A percentile compares a stretch with the other conserved stretches of the same genome.
Evolutionary conservation across 2,888 invertebrate genomes (phyloP).

Genomic region (Rhodophaea formosa): DNA sequence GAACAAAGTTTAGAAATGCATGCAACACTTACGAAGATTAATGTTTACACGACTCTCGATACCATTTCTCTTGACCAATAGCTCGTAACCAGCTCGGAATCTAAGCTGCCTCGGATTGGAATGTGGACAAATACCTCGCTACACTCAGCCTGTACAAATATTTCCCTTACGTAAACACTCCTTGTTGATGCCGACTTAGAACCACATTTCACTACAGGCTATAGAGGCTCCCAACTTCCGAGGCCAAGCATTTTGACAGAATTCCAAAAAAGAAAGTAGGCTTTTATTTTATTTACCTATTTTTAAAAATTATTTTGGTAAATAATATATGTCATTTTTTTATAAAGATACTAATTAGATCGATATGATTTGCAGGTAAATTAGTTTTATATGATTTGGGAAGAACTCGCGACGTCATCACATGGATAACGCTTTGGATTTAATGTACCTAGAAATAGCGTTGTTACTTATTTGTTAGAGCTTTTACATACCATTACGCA

Average conservation of each 20-base stretch:
- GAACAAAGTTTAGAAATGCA: not conserved
- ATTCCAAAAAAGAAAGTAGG: no score
- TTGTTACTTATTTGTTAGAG: not conserved
- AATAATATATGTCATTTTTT: no score
- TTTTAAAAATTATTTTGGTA: no score
- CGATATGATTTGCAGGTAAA: no score
- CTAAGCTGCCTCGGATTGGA: slow-evolving; percentile 1
- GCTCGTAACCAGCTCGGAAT: not conserved
- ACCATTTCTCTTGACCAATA: not conserved
- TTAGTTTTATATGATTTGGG: no score
- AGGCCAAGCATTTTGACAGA: not conserved
- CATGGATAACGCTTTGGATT: no score
- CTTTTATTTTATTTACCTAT: no score
- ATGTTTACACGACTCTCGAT: slow-evolving; percentile 2
- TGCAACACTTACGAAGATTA: slow-evolving; percentile 7
- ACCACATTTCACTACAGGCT: not conserved
- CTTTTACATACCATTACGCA: not conserved
- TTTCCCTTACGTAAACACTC: slow-evolving; percentile 16
- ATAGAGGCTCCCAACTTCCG: not conserved
- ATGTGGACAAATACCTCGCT: slow-evolving; percentile 14
- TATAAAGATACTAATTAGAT: no score
- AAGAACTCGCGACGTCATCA: no score
- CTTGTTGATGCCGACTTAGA: slow-evolving; percentile 4
- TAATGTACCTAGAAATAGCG: no score
- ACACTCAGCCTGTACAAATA: slow-evolving; percentile 12